A percentile compares a stretch with the other conserved stretches of the same genome.
Conservation (phyloP, 2,888 invertebrate genomes). For the Xanthorhoe spadicearia region DNA sequence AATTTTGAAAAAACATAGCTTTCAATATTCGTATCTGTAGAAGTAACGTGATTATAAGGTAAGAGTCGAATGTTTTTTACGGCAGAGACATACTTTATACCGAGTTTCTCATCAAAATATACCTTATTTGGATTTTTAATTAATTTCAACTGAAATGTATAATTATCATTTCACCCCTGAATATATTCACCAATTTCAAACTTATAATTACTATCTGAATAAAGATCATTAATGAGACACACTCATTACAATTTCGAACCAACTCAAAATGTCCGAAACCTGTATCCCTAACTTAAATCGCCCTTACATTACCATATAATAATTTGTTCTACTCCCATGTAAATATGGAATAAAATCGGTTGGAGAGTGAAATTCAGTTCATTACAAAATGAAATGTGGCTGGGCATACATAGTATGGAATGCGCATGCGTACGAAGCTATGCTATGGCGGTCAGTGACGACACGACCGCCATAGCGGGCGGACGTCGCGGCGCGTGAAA, state of each 20-base stretch:
- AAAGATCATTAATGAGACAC: slow-evolving; percentile 29
- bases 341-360: slow-evolving; percentile 44
- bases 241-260: slow-evolving; percentile 32
- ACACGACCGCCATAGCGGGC: slow-evolving; percentile 54
- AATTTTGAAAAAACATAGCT: too few species aligned
- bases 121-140: too few species aligned
- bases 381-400: slow-evolving; percentile 73
- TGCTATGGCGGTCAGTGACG: slow-evolving; percentile 60
- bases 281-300: slow-evolving; percentile 28
- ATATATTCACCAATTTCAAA: slow-evolving; percentile 14
- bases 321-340: slow-evolving; percentile 34
- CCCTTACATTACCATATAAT: slow-evolving; percentile 30
- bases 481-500: slow-evolving; percentile 62
- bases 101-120: too few species aligned
- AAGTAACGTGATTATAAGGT: too few species aligned
- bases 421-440: slow-evolving; percentile 67
- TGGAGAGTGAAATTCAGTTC: slow-evolving; percentile 57
- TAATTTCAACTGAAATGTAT: not conserved
- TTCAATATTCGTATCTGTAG: too few species aligned
- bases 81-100: too few species aligned
- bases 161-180: not conserved
- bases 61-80: too few species aligned
- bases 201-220: slow-evolving; percentile 21
- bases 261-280: slow-evolving; percentile 32
- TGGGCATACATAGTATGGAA: slow-evolving; percentile 50